Evolutionary conservation across 2,797 vertebrate genomes (phyloP), one percentile per base, ranked within the genome.

Genomic region (Ctenopoma multispine): DNA sequence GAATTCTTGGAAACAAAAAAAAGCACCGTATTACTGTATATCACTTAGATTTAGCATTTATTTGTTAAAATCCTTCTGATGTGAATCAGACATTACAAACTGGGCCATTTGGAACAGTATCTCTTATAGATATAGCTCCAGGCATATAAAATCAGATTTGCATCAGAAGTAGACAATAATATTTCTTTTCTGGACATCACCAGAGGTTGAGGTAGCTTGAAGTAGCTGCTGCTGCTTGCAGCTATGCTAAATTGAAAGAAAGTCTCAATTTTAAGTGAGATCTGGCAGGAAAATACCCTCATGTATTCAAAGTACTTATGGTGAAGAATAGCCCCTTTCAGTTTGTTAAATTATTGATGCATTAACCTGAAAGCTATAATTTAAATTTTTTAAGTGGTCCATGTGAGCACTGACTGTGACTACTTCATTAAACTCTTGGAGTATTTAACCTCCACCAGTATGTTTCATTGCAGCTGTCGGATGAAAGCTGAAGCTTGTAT

Each of bases 1-100:
- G 70, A 80, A 47, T 44, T 72, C 75, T 63, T 84, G 76, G 77
- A 89, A 81, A 79, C 72, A 12, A 12, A 38, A 10, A 38, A 12
- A 70, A 72, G 56, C 43, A 69, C 74, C 67, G 82, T 83, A 78
- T 84, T 71, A 18, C 63, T 63, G 48, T 68, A 56, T 64, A 68
- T 89, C 76, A 54, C 56, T 55, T 21, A 63, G 76, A 83, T 82
- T 64, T 63, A 72, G 46, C 58, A 41, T 79, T 69, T 72, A 75
- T 77, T 77, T 72, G 46, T 63, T 61, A n/a, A 71, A 85, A 74
- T 66, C 70, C 69, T 13, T 9, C 56, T 40, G 62, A 56, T 69
- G 54, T 44, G 62, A 56, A 51, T 48, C 58, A 54, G 38, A 77
- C 55, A 20, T 60, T 55, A 61, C 46, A n/a, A n/a, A 43, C 64